A percentile compares a stretch with the other conserved stretches of the same genome.
Conservation (phyloP, 2,113 vertebrate species). For the Eira barbara region DNA sequence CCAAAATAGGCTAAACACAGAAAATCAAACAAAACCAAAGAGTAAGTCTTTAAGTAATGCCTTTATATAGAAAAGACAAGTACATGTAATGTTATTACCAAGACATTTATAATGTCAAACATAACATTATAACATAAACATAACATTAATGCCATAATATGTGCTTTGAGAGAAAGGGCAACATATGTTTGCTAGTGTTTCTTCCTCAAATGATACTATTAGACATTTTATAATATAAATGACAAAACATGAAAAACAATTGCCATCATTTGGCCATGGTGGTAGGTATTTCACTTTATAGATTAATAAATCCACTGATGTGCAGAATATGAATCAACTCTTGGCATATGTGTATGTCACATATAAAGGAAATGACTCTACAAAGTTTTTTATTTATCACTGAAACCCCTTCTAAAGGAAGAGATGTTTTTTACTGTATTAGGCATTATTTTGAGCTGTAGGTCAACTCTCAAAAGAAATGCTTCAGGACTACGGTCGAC, state of each 20-base stretch:
- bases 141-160: background rate
- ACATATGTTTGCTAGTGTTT: background rate
- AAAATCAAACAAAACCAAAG: background rate
- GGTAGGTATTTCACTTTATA: background rate
- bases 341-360: background rate
- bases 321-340: background rate
- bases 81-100: background rate
- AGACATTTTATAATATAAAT: background rate
- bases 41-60: background rate
- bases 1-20: background rate
- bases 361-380: background rate
- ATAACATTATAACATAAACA: background rate
- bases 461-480: background rate
- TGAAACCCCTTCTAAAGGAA: background rate
- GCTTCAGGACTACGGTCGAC: background rate
- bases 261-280: background rate
- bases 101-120: background rate
- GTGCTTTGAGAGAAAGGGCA: background rate
- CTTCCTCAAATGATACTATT: conserved; percentile 10
- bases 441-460: background rate
- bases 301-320: conserved; percentile 5
- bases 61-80: background rate
- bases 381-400: background rate
- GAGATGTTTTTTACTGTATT: background rate
- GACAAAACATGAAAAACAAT: background rate